Conservation (phyloP, 2,113 vertebrate genomes). For the Vanacampus margaritifer region DNA sequence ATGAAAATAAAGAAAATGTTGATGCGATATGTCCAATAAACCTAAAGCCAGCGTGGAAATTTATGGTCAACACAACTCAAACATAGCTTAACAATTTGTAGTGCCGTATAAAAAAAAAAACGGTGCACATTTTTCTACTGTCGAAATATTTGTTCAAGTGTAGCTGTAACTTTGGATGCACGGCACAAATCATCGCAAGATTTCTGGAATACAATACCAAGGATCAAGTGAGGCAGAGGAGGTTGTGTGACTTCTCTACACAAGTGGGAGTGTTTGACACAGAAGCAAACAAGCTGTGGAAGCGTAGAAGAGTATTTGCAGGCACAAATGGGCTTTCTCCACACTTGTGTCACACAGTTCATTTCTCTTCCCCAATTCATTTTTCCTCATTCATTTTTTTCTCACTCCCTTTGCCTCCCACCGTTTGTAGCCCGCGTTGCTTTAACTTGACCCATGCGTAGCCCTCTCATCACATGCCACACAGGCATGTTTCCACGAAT, state of each 20-base stretch:
- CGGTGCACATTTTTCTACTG: not conserved
- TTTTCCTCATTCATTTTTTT: slow-evolving; percentile 16
- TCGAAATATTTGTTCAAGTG: not conserved
- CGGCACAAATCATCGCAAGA: not conserved
- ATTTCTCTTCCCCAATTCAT: slow-evolving; percentile 13
- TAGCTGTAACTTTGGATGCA: not conserved
- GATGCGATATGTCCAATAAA: not conserved
- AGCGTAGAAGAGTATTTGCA: not conserved
- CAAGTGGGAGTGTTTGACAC: slow-evolving; percentile 8
- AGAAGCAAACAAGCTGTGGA: not conserved
- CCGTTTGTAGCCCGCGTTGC: slow-evolving; percentile 15
- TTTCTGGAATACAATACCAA: too few relatives aligned
- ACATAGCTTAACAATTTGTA: slow-evolving; percentile 1
- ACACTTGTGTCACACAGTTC: slow-evolving; percentile 39
- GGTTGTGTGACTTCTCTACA: slow-evolving; percentile 2
- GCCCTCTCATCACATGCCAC: slow-evolving; percentile 37
- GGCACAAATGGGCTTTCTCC: slow-evolving; percentile 18
- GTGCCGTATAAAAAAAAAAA: not conserved
- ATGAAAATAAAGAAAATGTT: not conserved
- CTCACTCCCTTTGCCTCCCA: not conserved
- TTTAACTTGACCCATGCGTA: slow-evolving; percentile 28
- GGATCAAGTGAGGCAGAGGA: not conserved
- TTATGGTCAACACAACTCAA: not conserved
- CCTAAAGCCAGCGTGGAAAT: not conserved
- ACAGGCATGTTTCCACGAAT: slow-evolving; percentile 28